These are phyloP conservation scores for Matsumurasca onukii DNA, from an alignment of 1,140 invertebrate species.

Conservation along the genomic window DNA sequence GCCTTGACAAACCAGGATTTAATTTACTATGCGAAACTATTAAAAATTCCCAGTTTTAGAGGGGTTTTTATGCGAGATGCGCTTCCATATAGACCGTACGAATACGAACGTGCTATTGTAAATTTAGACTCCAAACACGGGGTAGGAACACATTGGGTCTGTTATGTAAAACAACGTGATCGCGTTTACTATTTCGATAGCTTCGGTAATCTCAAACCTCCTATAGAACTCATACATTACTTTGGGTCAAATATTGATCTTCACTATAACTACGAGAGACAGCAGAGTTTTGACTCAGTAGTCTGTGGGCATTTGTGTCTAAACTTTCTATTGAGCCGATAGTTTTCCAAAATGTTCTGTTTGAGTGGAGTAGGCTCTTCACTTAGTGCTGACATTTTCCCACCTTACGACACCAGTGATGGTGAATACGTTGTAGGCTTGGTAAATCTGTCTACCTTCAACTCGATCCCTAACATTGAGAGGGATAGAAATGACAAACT, in stretches of 20 bases:
- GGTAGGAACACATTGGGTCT: background rate
- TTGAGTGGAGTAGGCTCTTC: too few relatives aligned
- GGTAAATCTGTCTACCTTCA: too few relatives aligned
- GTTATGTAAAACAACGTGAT: background rate
- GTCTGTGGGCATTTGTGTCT: too few relatives aligned
- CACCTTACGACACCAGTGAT: too few relatives aligned
- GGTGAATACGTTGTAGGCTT: too few relatives aligned
- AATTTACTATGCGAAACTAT: constrained; percentile 3
- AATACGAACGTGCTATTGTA: background rate
- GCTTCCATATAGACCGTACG: background rate
- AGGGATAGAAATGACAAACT: too few relatives aligned
- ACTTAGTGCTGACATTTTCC: too few relatives aligned
- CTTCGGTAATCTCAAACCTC: background rate
- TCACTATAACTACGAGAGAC: background rate
- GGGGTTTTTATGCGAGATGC: constrained; percentile 17
- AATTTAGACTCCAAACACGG: background rate
- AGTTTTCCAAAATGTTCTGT: too few relatives aligned
- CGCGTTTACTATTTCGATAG: constrained; percentile 3
- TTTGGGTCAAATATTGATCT: background rate
- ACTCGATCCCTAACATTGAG: too few relatives aligned
- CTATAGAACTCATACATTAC: background rate
- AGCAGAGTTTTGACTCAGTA: constrained; percentile 5
- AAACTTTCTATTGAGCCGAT: too few relatives aligned
- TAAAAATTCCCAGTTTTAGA: constrained; percentile 24
- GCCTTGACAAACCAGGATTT: constrained; percentile 7